These are phyloP conservation scores for Pollenia angustigena DNA, from an alignment of 2,888 invertebrate genomes.

Conservation along the genomic window DNA sequence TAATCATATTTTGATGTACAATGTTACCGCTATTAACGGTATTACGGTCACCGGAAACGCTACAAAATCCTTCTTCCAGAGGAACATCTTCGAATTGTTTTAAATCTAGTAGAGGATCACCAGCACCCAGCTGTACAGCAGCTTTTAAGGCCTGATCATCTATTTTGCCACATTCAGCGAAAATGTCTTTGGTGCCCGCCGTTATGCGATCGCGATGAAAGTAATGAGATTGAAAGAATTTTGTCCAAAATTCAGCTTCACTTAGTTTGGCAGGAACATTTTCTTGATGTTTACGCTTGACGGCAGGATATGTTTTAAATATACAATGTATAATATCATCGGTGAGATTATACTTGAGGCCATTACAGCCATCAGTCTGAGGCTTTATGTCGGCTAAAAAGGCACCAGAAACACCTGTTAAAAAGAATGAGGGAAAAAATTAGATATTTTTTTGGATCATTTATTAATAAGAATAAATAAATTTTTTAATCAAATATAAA, in stretches of 20 bases:
- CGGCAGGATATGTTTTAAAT: conserved; percentile 99
- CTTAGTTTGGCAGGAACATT: conserved; percentile 97
- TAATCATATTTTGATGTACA: conserved; percentile 96
- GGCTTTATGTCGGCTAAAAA: conserved; percentile 97
- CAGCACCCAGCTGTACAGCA: conserved; percentile 91
- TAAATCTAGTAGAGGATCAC: conserved; percentile 93
- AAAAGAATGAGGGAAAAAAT: background rate
- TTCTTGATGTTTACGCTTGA: conserved; percentile 97
- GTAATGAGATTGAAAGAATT: conserved; percentile 99
- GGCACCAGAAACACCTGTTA: conserved; percentile 88
- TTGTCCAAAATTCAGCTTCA: conserved; percentile 99
- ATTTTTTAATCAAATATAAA: too few species aligned
- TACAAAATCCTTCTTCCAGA: conserved; percentile 88
- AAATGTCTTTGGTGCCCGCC: conserved; percentile 96
- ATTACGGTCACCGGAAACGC: conserved; percentile 82
- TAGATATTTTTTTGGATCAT: too few species aligned
- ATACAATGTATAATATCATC: conserved; percentile 98
- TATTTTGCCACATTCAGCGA: conserved; percentile 98
- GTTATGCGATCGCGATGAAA: conserved; percentile 97
- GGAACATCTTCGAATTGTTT: conserved; percentile 90
- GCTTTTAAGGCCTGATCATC: conserved; percentile 93
- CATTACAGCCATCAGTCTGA: conserved; percentile 98
- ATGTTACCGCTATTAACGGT: conserved; percentile 86
- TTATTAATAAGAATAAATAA: too few species aligned
- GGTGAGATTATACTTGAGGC: conserved; percentile 98